Conservation (phyloP, 1,140 invertebrate species). For the Phymorhynchus buccinoides region DNA sequence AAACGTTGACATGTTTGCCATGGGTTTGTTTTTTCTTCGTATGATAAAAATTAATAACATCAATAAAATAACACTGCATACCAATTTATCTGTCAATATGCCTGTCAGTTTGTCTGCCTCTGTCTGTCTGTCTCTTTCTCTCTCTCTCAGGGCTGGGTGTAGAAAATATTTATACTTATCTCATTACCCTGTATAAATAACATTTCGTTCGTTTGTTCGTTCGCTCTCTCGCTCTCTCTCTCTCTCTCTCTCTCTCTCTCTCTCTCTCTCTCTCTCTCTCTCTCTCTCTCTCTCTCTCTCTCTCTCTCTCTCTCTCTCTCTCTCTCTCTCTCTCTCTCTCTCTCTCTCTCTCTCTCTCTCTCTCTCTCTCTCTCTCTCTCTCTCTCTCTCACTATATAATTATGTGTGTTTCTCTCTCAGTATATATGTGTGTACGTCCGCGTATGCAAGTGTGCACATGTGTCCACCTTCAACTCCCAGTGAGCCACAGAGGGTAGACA, state of each 20-base stretch:
- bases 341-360: slow-evolving; percentile 9
- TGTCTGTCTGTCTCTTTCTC: neutral
- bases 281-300: neutral
- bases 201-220: neutral
- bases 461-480: too few species aligned
- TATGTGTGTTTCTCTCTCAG: neutral
- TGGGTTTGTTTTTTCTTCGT: too few species aligned
- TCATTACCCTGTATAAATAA: too few species aligned
- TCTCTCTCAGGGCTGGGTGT: too few species aligned
- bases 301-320: slow-evolving; percentile 1
- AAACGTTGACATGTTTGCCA: too few species aligned
- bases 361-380: neutral
- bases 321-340: slow-evolving; percentile 7
- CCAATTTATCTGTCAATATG: too few species aligned
- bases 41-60: neutral
- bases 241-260: too few species aligned
- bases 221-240: neutral
- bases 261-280: too few species aligned
- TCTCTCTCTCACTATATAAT: neutral
- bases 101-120: neutral
- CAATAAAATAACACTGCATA: neutral
- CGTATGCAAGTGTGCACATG: neutral
- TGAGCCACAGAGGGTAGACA: too few species aligned
- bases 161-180: too few species aligned
- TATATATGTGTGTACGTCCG: neutral